Conservation (phyloP, 2,797 vertebrate species). For the Tarsius wallacei region DNA sequence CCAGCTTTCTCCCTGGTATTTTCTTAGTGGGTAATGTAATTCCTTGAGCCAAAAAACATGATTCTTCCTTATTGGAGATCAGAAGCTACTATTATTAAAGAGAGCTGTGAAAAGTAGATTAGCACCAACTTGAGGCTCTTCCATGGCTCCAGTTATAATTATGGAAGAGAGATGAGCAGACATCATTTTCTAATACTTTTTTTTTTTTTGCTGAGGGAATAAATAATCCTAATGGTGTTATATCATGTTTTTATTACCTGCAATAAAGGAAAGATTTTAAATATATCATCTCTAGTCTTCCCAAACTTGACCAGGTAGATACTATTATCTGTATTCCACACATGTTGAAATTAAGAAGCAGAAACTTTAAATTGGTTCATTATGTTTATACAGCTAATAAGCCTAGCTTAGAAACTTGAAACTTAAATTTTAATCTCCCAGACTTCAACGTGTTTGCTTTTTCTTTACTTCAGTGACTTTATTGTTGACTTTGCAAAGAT, state of each 20-base stretch:
- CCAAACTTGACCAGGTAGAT: background rate
- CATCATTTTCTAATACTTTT: background rate
- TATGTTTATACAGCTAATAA: background rate
- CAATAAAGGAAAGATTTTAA: background rate
- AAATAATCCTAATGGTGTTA: background rate
- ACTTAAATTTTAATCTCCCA: background rate
- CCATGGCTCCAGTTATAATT: background rate
- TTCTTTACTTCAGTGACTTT: background rate
- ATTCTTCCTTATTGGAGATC: background rate
- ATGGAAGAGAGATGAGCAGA: background rate
- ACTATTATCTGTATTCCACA: background rate
- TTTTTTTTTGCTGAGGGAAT: background rate
- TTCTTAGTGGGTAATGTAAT: conserved; percentile 5
- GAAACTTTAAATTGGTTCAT: background rate
- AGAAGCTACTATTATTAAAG: background rate
- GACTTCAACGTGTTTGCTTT: background rate
- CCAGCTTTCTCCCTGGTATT: background rate
- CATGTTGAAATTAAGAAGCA: background rate
- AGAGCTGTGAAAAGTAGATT: background rate
- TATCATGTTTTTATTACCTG: background rate
- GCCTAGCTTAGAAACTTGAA: background rate
- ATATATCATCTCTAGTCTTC: background rate
- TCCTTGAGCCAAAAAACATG: background rate
- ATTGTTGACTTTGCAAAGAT: background rate
- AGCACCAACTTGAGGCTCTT: background rate